Evolutionary conservation across 2,888 invertebrate genomes (phyloP), one percentile per base, ranked within the genome.

Genomic region (Notodonta ziczac): DNA sequence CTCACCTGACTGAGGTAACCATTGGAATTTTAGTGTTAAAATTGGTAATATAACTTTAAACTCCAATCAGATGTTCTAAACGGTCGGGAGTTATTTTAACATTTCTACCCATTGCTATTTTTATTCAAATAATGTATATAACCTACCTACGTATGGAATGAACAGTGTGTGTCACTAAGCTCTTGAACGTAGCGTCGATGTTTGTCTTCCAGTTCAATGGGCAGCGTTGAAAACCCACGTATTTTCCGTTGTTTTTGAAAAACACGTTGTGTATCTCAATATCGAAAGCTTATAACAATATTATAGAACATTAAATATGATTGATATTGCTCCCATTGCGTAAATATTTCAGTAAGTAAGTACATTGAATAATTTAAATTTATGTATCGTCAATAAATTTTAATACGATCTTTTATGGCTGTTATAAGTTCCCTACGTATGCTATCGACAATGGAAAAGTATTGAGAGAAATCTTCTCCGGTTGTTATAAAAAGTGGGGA

Each of bases 1-100:
- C 48, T 62, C 54, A 70, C 63, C 70, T 74, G 57, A 63, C 53
- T 51, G 56, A 57, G 46, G 16, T 16, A 16, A 50, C 8, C 16
- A 16, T 14, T 50, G 10, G 50, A 5, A 50, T 50, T 50, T 50
- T 8, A 50, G 14, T 46, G 13, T 46, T 46, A n/a, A 46, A 13
- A 10, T 46, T 4, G 10, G 46, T 46, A 13, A n/a, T 46, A n/a
- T 10, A 2, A n/a, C 7, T 46, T 46, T 10, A 46, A 46, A n/a
- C 10, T 10, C 4, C 5, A 5, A 6, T 42, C 42, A 42, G 35
- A 42, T 12, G 42, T 5, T 42, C 42, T 10, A 35, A 24, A 24
- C 24, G 24, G 24, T 24, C 24, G 24, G 24, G 24, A 2, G 24
- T 24, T 24, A 24, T 24, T 1, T 24, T 35, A 35, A 35, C 35